These are phyloP conservation scores for Beris morrisii DNA, from an alignment of 2,888 invertebrate species.

Conservation along the genomic window DNA sequence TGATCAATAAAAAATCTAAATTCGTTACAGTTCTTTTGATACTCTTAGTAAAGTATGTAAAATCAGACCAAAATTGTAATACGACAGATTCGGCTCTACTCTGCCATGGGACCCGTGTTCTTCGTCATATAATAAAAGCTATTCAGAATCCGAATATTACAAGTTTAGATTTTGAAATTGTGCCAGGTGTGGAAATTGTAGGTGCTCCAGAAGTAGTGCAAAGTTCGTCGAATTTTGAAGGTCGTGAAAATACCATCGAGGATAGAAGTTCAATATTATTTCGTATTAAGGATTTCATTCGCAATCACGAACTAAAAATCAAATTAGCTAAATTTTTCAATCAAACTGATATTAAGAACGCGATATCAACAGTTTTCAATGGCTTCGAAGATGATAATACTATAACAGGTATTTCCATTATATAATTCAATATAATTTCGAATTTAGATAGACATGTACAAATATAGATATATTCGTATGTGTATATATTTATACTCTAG, in stretches of 20 bases:
- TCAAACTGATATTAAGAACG: slow-evolving; percentile 64
- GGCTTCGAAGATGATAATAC: no score
- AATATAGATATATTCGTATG: no score
- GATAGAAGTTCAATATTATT: slow-evolving; percentile 46
- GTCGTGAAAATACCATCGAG: slow-evolving; percentile 49
- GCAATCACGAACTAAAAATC: slow-evolving; percentile 72
- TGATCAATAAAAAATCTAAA: not conserved
- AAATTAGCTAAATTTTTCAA: slow-evolving; percentile 71
- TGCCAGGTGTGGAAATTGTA: slow-evolving; percentile 53
- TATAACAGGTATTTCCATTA: no score
- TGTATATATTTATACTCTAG: no score
- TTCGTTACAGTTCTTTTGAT: not conserved
- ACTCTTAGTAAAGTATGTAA: not conserved
- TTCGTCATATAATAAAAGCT: slow-evolving; percentile 60
- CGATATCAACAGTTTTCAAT: slow-evolving; percentile 43
- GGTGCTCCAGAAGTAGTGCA: no score
- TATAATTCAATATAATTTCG: no score
- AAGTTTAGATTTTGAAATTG: slow-evolving; percentile 48
- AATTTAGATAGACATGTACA: no score
- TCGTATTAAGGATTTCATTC: slow-evolving; percentile 67
- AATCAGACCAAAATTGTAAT: slow-evolving; percentile 17
- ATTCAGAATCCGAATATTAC: slow-evolving; percentile 54
- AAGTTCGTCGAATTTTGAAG: slow-evolving; percentile 47
- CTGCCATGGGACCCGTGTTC: slow-evolving; percentile 59
- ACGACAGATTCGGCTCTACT: slow-evolving; percentile 51